Percentiles rank a stretch among this genome's conserved stretches.
These are phyloP conservation scores for Papilio polyxenes DNA, from an alignment of 1,140 invertebrate species.

Conservation along the genomic window DNA sequence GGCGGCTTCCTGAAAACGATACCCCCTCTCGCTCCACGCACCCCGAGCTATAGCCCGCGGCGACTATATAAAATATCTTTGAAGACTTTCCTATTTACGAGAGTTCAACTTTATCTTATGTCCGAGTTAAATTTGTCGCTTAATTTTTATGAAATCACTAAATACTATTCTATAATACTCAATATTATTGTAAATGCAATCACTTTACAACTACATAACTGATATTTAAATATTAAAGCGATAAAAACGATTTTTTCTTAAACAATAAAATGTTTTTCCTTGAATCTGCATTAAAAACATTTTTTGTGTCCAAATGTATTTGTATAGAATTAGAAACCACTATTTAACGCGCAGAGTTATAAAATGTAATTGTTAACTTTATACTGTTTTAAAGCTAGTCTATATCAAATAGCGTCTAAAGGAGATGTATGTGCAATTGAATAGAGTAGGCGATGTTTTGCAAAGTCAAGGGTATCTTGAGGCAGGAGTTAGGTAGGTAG, in stretches of 20 bases:
- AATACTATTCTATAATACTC: too few species aligned
- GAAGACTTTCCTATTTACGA: neutral
- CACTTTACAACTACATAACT: too few species aligned
- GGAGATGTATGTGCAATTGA: constrained; percentile 11
- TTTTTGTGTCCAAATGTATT: too few species aligned
- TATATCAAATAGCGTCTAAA: neutral
- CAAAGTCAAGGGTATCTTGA: constrained; percentile 5
- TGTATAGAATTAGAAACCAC: too few species aligned
- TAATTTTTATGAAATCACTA: neutral
- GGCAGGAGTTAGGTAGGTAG: neutral
- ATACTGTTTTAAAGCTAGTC: neutral
- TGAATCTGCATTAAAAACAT: neutral
- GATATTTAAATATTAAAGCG: too few species aligned
- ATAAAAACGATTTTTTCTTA: too few species aligned
- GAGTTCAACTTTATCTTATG: constrained; percentile 21
- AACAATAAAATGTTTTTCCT: neutral
- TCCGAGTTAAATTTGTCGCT: neutral
- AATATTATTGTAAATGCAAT: too few species aligned
- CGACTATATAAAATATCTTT: neutral
- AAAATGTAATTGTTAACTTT: too few species aligned
- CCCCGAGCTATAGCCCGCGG: neutral
- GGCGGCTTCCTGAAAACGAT: constrained; percentile 24
- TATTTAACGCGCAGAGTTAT: too few species aligned
- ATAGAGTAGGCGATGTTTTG: constrained; percentile 7
- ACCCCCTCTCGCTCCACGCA: neutral